Conservation (phyloP, 2,797 vertebrate genomes). For the Bovichtus variegatus region DNA sequence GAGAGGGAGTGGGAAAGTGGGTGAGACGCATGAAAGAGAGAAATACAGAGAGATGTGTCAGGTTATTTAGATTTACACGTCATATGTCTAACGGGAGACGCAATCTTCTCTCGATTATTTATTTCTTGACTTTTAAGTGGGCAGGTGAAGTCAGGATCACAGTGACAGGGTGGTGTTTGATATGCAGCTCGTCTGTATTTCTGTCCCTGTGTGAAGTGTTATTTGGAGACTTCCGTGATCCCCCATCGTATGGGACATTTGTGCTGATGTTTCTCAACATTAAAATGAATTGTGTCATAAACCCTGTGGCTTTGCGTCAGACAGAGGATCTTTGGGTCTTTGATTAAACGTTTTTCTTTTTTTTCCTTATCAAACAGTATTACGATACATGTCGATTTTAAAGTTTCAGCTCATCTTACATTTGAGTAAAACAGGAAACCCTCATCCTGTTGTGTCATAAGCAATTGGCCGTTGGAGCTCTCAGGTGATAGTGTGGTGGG, state of each 20-base stretch:
- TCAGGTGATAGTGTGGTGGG: neutral
- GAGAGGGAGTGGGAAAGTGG: neutral
- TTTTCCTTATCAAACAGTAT: no score
- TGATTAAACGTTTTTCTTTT: neutral
- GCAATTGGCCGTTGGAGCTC: neutral
- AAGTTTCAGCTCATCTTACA: neutral
- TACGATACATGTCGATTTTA: neutral
- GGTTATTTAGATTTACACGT: conserved; percentile 31
- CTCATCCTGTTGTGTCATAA: neutral
- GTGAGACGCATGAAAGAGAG: conserved; percentile 4
- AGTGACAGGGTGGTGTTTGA: neutral
- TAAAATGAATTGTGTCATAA: neutral
- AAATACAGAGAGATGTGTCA: conserved; percentile 6
- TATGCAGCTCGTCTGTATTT: neutral
- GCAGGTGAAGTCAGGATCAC: conserved; percentile 8
- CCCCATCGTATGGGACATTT: conserved; percentile 9
- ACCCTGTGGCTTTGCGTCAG: neutral
- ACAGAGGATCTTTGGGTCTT: neutral
- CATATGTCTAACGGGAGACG: conserved; percentile 27
- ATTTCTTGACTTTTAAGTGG: conserved; percentile 1
- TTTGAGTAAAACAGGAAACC: neutral
- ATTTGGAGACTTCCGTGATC: neutral
- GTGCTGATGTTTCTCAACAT: conserved; percentile 18
- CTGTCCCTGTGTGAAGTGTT: neutral
- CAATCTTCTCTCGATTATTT: conserved; percentile 4